phyloP scores from a whole-genome alignment of 2,113 vertebrate species.

The Procavia capensis region DNA sequence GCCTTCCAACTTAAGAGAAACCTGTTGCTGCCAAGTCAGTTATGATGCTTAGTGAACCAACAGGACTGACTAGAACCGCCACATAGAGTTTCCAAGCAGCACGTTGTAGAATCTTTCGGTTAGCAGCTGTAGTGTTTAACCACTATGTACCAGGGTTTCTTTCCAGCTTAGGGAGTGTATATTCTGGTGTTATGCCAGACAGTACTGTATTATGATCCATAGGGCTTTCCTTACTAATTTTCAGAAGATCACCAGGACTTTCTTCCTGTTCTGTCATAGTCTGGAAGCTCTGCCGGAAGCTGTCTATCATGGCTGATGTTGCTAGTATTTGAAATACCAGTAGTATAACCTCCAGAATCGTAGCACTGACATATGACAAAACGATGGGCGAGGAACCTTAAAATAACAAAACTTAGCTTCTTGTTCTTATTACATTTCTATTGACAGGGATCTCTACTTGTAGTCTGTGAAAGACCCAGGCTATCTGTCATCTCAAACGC shows the following conservation, averaged over 20 bases:
- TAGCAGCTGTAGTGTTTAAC: too few species aligned
- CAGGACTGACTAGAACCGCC: too few species aligned
- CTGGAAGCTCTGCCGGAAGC: not conserved
- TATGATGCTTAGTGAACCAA: too few species aligned
- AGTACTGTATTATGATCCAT: not conserved
- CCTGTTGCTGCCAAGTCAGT: too few species aligned
- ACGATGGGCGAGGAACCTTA: not conserved
- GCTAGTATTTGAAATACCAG: not conserved
- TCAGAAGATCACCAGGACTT: not conserved
- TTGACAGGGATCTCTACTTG: not conserved
- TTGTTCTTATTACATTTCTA: not conserved
- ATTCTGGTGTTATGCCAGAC: not conserved
- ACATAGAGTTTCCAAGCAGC: too few species aligned
- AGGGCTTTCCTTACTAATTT: not conserved
- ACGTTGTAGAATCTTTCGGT: too few species aligned
- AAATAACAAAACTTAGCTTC: not conserved
- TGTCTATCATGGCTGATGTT: not conserved
- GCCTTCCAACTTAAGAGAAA: not conserved
- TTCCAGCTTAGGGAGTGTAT: not conserved
- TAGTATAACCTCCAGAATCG: not conserved
- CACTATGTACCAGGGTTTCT: too few species aligned
- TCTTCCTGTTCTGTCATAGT: not conserved
- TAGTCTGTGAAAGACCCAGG: not conserved
- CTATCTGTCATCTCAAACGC: not conserved
- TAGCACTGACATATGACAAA: not conserved